Base-by-base conservation (phyloP, 2,113 vertebrate species). In the Pteronura brasiliensis region DNA sequence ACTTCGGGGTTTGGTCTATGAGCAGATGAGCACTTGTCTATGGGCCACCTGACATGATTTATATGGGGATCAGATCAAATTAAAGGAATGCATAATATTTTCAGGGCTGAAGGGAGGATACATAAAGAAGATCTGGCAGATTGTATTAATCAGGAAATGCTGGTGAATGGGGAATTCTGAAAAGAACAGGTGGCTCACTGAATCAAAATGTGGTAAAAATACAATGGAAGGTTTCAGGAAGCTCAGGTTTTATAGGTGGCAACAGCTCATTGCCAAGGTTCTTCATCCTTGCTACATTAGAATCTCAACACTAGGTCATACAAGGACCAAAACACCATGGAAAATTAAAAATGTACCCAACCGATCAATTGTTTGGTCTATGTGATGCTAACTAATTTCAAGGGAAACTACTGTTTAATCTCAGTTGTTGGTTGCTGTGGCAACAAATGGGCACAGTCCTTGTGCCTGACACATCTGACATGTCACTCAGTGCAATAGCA, bases 361-460 rank as follows among this genome's bases (percentile, higher is more conserved):
- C 83, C 86, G 80, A 61, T 92, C 90, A 93, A 52, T 87, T 29
- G 18, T 97, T 96, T 47, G 31, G 74, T 81, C 83, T 94, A 77
- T 47, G 67, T 7, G 47, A 77, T 90, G 93, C 83, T 82, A 96
- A 55, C 69, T 77, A 71, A 90, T 88, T 97, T 92, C 80, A 97
- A 81, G 92, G 69, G 57, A 93, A 97, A 96, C 96, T 93, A 42
- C 90, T 96, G 87, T 96, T 96, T 95, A 96, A 95, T 71, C 79
- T 97, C 90, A 93, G 83, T 72, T 67, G 83, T 65, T 14, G 6
- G 93, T 97, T 96, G 90, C 92, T 80, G 36, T 87, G 84, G 74
- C 63, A 97, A 94, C 90, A 72, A 55, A 69, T 91, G 20, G 36
- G 55, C 92, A 74, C 72, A 80, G 76, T 21, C 39, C 21, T 29